Evolutionary conservation across 2,888 invertebrate genomes (phyloP).

Genomic region (Pteria penguin): DNA sequence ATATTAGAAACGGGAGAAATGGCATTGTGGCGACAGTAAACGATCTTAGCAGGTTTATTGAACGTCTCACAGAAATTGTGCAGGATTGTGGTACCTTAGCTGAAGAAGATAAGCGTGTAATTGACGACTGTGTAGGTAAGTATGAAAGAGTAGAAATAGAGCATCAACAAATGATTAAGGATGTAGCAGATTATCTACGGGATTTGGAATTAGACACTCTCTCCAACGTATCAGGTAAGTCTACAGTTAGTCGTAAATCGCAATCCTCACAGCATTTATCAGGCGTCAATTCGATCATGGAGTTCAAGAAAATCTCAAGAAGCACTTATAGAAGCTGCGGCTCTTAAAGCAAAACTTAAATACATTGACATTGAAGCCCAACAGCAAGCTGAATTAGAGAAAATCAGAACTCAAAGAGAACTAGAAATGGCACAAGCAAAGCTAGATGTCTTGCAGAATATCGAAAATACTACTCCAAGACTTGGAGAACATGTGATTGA

Average conservation of each 20-base stretch:
- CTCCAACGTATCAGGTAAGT: background rate
- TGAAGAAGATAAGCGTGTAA: background rate
- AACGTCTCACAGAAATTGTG: background rate
- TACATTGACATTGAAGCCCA: background rate
- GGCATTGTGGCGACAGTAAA: no score
- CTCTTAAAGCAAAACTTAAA: background rate
- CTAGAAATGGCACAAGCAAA: conserved; percentile 1
- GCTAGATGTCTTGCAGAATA: background rate
- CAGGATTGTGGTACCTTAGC: background rate
- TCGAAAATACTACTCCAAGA: background rate
- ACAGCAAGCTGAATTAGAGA: background rate
- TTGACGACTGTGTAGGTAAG: background rate
- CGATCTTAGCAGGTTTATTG: background rate
- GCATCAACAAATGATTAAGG: background rate
- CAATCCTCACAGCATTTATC: no score
- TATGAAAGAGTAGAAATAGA: background rate
- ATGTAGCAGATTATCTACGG: background rate
- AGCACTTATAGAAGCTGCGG: background rate
- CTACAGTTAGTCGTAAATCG: background rate
- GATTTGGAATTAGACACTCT: background rate
- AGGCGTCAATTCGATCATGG: no score
- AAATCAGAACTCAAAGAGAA: background rate
- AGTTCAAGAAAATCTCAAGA: background rate
- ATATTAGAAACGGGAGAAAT: no score
- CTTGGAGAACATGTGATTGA: no score